phyloP scores from a whole-genome alignment of 23 tunicate species.

The Botrylloides violaceus region DNA sequence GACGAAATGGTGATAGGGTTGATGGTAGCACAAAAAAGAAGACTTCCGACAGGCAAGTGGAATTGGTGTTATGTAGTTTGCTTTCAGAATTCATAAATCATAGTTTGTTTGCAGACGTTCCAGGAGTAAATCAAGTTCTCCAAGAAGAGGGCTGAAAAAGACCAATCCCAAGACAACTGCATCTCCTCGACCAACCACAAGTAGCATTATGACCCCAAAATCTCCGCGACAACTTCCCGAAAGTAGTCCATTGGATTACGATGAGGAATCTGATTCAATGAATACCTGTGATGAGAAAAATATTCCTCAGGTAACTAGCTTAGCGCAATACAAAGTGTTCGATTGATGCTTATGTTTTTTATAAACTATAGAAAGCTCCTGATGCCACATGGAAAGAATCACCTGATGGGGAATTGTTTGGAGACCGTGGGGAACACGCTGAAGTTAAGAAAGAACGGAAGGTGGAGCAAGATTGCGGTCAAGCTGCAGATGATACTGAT shows the following conservation, averaged over 20 bases:
- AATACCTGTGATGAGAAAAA: not conserved
- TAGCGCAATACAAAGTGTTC: no score
- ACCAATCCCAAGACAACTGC: not conserved
- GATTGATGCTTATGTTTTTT: no score
- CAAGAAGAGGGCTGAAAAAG: constrained; percentile 1
- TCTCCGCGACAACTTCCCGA: not conserved
- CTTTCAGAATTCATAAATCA: not conserved
- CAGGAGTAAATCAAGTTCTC: constrained; percentile 14
- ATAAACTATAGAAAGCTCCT: constrained; percentile 21
- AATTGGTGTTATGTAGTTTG: not conserved
- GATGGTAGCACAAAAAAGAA: not conserved
- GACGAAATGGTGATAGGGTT: not conserved
- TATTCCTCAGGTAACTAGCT: not conserved
- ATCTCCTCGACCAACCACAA: not conserved
- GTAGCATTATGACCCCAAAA: not conserved
- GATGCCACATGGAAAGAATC: constrained; percentile 52
- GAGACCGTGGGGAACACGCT: not conserved
- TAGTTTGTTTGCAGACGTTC: constrained; percentile 5
- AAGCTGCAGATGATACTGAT: constrained; percentile 32
- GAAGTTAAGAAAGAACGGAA: not conserved
- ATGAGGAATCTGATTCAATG: constrained; percentile 3
- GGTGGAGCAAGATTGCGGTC: not conserved
- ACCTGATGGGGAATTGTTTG: constrained; percentile 22
- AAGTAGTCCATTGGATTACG: not conserved
- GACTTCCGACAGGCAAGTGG: not conserved